A percentile compares a stretch with the other conserved stretches of the same genome.
Evolutionary conservation across 2,797 vertebrate species (phyloP).

Genomic region (Orestias chungarensis): DNA sequence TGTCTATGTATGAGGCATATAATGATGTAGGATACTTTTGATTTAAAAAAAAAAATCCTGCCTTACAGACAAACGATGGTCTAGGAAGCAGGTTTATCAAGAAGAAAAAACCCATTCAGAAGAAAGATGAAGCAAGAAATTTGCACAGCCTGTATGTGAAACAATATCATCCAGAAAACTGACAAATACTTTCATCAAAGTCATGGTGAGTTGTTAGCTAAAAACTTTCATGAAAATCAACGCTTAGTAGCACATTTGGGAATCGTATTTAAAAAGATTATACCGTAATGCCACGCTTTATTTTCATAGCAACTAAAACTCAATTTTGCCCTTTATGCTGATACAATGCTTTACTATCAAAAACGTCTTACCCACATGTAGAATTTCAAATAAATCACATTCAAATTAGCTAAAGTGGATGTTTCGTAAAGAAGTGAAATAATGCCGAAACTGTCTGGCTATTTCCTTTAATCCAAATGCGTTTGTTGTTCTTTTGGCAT

Average conservation of each 20-base stretch:
- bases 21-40: constrained; percentile 61
- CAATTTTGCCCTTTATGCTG: neutral
- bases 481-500: too few species aligned
- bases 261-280: neutral
- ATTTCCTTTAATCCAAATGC: too few species aligned
- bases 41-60: constrained; percentile 44
- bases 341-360: neutral
- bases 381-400: neutral
- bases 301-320: neutral
- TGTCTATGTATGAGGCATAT: constrained; percentile 53
- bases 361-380: neutral
- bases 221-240: neutral
- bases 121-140: neutral
- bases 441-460: too few species aligned
- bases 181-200: neutral
- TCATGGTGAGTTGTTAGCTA: neutral
- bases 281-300: neutral
- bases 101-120: neutral
- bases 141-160: neutral
- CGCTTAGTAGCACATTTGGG: neutral
- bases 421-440: too few species aligned
- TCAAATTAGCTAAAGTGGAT: neutral
- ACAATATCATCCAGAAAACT: neutral
- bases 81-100: constrained; percentile 33
- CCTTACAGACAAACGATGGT: constrained; percentile 46